Evolutionary conservation across 1,140 invertebrate species (phyloP).

Genomic region (Ruditapes philippinarum): DNA sequence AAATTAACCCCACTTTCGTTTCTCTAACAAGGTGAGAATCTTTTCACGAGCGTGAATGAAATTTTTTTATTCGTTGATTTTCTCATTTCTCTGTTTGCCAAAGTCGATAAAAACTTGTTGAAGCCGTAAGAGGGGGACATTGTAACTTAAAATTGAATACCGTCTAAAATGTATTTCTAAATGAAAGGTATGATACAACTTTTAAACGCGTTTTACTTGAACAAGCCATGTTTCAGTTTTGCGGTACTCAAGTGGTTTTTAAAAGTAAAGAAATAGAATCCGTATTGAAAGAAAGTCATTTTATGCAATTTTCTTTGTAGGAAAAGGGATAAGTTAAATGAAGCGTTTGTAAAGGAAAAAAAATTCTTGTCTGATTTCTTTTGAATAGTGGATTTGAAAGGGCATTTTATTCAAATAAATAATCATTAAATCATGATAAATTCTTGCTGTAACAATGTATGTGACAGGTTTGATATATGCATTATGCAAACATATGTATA

Average conservation of each 20-base stretch:
- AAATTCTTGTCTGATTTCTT: neutral
- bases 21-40: neutral
- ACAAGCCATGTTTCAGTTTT: neutral
- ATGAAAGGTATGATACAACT: neutral
- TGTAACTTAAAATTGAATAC: conserved; percentile 1
- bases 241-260: neutral
- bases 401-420: no score
- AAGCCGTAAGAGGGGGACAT: conserved; percentile 27
- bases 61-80: conserved; percentile 42
- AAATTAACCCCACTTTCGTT: conserved; percentile 55
- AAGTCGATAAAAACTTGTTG: conserved; percentile 47
- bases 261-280: conserved; percentile 1
- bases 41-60: neutral
- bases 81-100: conserved; percentile 33
- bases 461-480: no score
- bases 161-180: conserved; percentile 25
- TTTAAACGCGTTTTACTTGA: neutral
- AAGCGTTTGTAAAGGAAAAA: neutral
- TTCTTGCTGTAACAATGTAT: no score
- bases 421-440: no score
- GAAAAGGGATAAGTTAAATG: neutral
- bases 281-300: neutral
- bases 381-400: neutral
- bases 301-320: neutral
- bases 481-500: no score